A percentile compares a stretch with the other conserved stretches of the same genome.
Conservation (phyloP, 2,888 invertebrate species). For the Cordilura impudica region DNA sequence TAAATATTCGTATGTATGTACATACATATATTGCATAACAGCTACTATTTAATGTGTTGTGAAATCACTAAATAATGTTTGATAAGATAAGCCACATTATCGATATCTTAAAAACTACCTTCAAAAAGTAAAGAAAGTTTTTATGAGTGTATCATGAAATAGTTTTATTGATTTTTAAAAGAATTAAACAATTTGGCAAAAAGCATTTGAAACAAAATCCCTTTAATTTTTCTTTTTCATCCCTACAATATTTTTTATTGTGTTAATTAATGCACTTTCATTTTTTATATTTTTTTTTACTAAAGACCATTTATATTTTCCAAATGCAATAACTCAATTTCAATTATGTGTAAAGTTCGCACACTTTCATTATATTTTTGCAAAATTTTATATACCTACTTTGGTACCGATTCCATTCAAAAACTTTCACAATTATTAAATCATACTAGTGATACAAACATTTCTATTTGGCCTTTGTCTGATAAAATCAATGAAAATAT, state of each 20-base stretch:
- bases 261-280: conserved; percentile 47
- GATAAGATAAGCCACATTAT: not conserved
- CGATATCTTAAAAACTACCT: not conserved
- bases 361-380: conserved; percentile 45
- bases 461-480: too few relatives aligned
- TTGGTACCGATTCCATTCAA: too few relatives aligned
- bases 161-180: not conserved
- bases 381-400: too few relatives aligned
- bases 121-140: too few relatives aligned
- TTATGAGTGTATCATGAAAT: not conserved
- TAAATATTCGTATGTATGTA: too few relatives aligned
- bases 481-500: too few relatives aligned
- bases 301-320: not conserved
- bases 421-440: conserved; percentile 53
- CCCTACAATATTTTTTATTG: not conserved
- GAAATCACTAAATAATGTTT: not conserved
- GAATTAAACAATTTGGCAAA: too few relatives aligned
- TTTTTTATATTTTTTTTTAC: conserved; percentile 6
- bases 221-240: not conserved
- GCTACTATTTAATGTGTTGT: not conserved
- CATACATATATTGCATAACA: not conserved
- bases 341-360: conserved; percentile 37
- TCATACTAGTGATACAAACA: too few relatives aligned
- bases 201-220: too few relatives aligned
- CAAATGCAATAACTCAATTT: conserved; percentile 13